phyloP scores from a whole-genome alignment of 2,797 vertebrate species.

The Vespertilio murinus region DNA sequence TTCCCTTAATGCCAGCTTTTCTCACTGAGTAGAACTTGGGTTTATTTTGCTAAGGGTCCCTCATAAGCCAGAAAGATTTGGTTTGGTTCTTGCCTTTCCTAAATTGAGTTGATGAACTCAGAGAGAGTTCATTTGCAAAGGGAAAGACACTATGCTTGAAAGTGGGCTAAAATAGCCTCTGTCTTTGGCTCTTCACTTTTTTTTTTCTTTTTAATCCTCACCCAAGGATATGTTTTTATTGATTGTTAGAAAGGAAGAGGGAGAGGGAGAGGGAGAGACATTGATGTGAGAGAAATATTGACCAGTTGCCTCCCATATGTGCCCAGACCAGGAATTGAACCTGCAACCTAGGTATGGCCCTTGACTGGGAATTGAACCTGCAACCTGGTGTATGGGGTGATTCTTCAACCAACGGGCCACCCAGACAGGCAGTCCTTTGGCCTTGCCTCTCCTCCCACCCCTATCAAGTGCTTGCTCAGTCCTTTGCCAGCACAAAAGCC shows the following conservation, averaged over 20 bases:
- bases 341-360: neutral
- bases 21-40: neutral
- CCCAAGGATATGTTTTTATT: neutral
- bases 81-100: neutral
- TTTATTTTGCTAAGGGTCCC: neutral
- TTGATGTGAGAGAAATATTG: neutral
- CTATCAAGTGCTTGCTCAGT: neutral
- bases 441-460: neutral
- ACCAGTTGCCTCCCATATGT: neutral
- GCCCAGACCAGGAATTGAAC: neutral
- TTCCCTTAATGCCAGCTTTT: neutral
- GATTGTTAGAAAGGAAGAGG: neutral
- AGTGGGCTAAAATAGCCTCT: neutral
- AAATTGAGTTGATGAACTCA: neutral
- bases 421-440: neutral
- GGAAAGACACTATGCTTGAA: conserved; percentile 9
- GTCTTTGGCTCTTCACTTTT: neutral
- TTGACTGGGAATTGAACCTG: too few species aligned
- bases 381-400: too few species aligned
- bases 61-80: neutral
- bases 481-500: neutral
- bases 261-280: neutral
- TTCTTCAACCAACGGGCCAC: too few species aligned
- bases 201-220: neutral
- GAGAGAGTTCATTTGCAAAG: neutral